These are phyloP conservation scores for Dryococelus australis DNA, from an alignment of 2,888 invertebrate species.

Conservation along the genomic window DNA sequence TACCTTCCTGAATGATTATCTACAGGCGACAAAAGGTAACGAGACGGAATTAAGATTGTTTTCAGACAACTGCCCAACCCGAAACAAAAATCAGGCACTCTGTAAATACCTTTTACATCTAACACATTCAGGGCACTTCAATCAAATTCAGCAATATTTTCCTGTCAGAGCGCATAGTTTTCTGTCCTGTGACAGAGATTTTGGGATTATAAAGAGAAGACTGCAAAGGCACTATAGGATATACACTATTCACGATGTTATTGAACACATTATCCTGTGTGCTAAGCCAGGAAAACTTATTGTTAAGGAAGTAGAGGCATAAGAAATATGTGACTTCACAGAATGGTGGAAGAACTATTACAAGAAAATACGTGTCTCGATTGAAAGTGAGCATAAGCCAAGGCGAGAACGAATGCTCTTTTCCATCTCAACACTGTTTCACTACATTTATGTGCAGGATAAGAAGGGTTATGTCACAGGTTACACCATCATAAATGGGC, in stretches of 20 bases:
- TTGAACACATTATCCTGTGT: not conserved
- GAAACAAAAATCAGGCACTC: not conserved
- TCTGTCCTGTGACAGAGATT: not conserved
- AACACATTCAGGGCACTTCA: not conserved
- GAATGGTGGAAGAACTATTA: not conserved
- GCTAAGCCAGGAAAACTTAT: too few species aligned
- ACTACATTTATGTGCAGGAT: not conserved
- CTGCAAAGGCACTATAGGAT: not conserved
- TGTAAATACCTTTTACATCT: slow-evolving; percentile 13
- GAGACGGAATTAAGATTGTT: not conserved
- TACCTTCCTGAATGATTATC: not conserved
- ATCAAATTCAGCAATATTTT: not conserved
- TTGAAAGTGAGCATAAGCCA: not conserved
- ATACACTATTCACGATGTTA: slow-evolving; percentile 3
- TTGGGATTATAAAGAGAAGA: not conserved
- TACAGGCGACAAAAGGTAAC: not conserved
- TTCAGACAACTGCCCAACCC: slow-evolving; percentile 25
- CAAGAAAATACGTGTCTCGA: not conserved
- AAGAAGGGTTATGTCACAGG: slow-evolving; percentile 1
- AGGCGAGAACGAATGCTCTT: not conserved
- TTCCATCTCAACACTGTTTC: not conserved
- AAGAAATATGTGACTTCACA: not conserved
- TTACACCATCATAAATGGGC: not conserved
- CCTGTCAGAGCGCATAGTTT: not conserved
- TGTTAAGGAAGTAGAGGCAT: not conserved